These are phyloP conservation scores for Chondrilla cf. caribensis DNA, from an alignment of 37 sponge, comb jelly and placozoan species.

Conservation along the genomic window DNA sequence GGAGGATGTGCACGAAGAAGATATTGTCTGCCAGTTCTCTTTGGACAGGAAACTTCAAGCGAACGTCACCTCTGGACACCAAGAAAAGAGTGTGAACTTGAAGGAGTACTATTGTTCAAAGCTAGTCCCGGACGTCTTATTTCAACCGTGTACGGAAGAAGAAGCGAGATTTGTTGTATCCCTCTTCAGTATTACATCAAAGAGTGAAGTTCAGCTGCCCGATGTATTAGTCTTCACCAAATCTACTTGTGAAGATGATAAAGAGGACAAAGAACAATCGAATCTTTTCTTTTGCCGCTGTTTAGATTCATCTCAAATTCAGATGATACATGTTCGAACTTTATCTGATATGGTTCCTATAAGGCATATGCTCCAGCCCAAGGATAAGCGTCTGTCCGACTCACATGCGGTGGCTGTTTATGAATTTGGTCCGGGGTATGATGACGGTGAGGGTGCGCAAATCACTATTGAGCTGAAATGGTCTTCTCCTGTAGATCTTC, in stretches of 20 bases:
- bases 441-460: background rate
- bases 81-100: background rate
- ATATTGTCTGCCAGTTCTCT: background rate
- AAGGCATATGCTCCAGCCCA: background rate
- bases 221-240: slow-evolving; percentile 29
- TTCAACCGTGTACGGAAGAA: slow-evolving; percentile 34
- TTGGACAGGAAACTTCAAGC: background rate
- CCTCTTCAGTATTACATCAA: slow-evolving; percentile 16
- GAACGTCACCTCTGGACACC: background rate
- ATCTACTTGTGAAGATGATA: background rate
- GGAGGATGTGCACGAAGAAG: background rate
- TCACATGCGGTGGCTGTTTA: background rate
- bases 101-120: background rate
- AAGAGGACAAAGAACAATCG: background rate
- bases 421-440: slow-evolving; percentile 14
- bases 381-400: background rate
- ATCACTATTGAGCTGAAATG: slow-evolving; percentile 46
- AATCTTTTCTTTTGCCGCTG: background rate
- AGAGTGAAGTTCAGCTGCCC: background rate
- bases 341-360: background rate
- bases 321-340: background rate
- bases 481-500: slow-evolving; percentile 10
- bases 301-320: too few species aligned
- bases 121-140: background rate
- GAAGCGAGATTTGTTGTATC: slow-evolving; percentile 46